Conservation (phyloP, 2,888 invertebrate species). For the Junonia oenone region DNA sequence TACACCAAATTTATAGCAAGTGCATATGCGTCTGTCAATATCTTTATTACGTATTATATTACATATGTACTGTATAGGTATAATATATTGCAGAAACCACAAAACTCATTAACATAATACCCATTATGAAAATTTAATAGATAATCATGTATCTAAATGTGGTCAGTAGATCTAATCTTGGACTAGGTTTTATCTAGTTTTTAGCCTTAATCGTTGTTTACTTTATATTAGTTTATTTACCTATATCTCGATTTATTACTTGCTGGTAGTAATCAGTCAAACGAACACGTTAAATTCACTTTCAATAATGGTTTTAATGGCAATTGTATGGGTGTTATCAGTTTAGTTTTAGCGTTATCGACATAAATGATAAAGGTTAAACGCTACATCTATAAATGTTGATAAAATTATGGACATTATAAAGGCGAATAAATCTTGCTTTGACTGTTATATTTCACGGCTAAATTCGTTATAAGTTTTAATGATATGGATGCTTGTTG, state of each 20-base stretch:
- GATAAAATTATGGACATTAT: too few relatives aligned
- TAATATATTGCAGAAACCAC: too few relatives aligned
- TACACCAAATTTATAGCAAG: too few relatives aligned
- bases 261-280: neutral
- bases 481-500: too few relatives aligned
- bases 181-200: neutral
- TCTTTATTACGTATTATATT: too few relatives aligned
- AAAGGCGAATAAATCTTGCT: too few relatives aligned
- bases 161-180: neutral
- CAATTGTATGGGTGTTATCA: conserved; percentile 2
- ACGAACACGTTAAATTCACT: conserved; percentile 13
- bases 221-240: neutral
- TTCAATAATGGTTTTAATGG: conserved; percentile 15
- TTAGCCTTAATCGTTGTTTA: neutral
- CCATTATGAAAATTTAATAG: neutral
- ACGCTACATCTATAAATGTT: neutral
- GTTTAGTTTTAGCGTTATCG: neutral
- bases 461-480: too few relatives aligned
- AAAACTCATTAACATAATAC: neutral
- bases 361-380: neutral
- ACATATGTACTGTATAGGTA: too few relatives aligned
- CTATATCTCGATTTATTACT: neutral
- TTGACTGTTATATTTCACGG: too few relatives aligned
- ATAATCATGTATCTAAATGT: neutral
- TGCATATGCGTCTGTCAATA: too few relatives aligned